phyloP scores from a whole-genome alignment of 2,113 vertebrate species.

The Brachypteracias leptosomus region DNA sequence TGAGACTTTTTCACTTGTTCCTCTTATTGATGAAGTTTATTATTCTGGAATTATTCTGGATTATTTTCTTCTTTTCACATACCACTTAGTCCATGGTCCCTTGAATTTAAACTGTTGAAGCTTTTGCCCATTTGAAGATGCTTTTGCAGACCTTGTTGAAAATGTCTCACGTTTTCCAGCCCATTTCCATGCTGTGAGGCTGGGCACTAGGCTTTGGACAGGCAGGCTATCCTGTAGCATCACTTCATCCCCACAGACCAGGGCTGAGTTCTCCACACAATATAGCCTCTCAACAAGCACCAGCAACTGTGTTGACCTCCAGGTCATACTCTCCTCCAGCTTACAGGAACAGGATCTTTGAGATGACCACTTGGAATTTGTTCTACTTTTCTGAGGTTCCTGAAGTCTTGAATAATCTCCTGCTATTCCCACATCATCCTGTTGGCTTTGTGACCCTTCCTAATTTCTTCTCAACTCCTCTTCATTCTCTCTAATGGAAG shows the following conservation, averaged over 20 bases:
- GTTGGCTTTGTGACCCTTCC: neutral
- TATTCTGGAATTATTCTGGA: neutral
- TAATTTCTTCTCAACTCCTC: neutral
- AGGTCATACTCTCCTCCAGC: neutral
- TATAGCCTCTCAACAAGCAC: neutral
- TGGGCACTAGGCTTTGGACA: neutral
- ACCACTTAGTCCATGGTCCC: neutral
- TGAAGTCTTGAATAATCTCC: neutral
- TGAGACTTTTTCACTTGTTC: neutral
- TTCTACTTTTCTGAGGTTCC: neutral
- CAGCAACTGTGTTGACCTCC: neutral
- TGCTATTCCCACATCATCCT: neutral
- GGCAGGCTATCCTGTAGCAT: neutral
- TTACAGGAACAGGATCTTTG: neutral
- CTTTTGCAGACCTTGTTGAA: neutral
- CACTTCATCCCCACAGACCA: fast-evolving
- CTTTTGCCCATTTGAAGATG: neutral
- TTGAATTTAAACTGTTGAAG: neutral
- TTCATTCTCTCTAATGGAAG: neutral
- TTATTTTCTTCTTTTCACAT: neutral
- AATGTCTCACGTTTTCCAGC: neutral
- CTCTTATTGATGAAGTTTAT: neutral
- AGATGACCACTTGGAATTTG: neutral
- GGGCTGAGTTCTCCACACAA: too few species aligned
- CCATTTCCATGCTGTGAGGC: neutral